These are phyloP conservation scores for Aselliscus stoliczkanus DNA, from an alignment of 2,797 vertebrate species.

Conservation along the genomic window DNA sequence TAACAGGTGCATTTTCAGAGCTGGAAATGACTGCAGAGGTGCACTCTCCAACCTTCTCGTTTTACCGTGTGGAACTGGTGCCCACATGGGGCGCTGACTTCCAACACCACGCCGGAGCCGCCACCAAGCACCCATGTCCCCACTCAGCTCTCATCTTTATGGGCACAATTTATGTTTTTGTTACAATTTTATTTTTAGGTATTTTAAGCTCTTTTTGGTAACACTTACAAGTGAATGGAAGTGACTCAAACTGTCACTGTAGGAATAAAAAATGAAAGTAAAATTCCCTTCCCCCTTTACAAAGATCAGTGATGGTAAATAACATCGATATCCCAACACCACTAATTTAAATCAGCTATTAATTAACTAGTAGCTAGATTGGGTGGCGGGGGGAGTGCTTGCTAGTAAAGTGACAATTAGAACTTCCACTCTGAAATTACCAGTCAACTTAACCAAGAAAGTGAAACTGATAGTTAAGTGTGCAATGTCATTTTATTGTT, in stretches of 20 bases:
- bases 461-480: background rate
- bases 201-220: background rate
- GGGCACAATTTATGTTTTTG: background rate
- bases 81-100: too few relatives aligned
- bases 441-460: background rate
- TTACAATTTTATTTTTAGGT: background rate
- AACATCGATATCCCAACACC: background rate
- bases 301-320: background rate
- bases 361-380: background rate
- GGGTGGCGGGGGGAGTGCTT: background rate
- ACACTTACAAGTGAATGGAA: background rate
- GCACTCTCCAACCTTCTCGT: background rate
- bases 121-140: background rate
- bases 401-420: background rate
- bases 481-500: background rate
- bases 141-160: background rate
- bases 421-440: background rate
- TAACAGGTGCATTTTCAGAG: background rate
- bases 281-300: background rate
- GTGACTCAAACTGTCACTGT: background rate
- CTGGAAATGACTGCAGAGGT: background rate
- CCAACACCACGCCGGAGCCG: fast-evolving
- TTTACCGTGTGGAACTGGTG: background rate
- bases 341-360: background rate
- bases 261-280: background rate